A percentile compares a stretch with the other conserved stretches of the same genome.
Conservation (phyloP, 2,888 invertebrate species). For the Tinea semifulvella region DNA sequence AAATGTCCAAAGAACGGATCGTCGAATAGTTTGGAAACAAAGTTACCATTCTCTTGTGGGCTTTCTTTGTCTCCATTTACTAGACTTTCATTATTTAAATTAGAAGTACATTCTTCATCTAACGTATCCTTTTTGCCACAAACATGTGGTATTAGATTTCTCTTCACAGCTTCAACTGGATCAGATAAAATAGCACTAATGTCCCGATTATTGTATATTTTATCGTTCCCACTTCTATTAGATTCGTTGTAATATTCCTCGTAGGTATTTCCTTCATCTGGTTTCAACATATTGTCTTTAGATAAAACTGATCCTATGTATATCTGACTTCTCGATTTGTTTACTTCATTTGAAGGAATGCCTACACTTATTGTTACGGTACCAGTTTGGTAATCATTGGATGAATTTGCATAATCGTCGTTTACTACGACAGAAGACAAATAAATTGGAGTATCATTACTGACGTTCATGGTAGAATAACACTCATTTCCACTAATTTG, state of each 20-base stretch:
- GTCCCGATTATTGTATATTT: slow-evolving; percentile 31
- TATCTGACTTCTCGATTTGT: slow-evolving; percentile 59
- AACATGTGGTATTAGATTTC: slow-evolving; percentile 79
- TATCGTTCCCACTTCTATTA: slow-evolving; percentile 22
- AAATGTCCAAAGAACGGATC: slow-evolving; percentile 72
- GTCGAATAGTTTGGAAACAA: slow-evolving; percentile 69
- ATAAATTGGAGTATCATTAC: slow-evolving; percentile 73
- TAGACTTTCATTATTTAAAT: slow-evolving; percentile 27
- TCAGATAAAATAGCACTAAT: slow-evolving; percentile 69
- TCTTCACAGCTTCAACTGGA: slow-evolving; percentile 79
- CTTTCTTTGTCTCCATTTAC: slow-evolving; percentile 25
- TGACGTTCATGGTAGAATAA: slow-evolving; percentile 79
- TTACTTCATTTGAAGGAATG: slow-evolving; percentile 51
- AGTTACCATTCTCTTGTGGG: slow-evolving; percentile 42
- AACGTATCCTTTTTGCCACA: slow-evolving; percentile 69
- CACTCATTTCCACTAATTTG: slow-evolving; percentile 78
- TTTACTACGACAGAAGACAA: slow-evolving; percentile 78
- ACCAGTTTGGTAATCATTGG: slow-evolving; percentile 58
- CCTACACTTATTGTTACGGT: slow-evolving; percentile 71
- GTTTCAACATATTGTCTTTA: slow-evolving; percentile 28
- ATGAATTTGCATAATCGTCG: slow-evolving; percentile 56
- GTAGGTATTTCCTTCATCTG: slow-evolving; percentile 41
- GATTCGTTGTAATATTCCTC: slow-evolving; percentile 49
- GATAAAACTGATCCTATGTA: slow-evolving; percentile 54
- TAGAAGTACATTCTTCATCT: neutral